These are phyloP conservation scores for Machimus rusticus DNA, from an alignment of 2,888 invertebrate genomes.

Conservation along the genomic window DNA sequence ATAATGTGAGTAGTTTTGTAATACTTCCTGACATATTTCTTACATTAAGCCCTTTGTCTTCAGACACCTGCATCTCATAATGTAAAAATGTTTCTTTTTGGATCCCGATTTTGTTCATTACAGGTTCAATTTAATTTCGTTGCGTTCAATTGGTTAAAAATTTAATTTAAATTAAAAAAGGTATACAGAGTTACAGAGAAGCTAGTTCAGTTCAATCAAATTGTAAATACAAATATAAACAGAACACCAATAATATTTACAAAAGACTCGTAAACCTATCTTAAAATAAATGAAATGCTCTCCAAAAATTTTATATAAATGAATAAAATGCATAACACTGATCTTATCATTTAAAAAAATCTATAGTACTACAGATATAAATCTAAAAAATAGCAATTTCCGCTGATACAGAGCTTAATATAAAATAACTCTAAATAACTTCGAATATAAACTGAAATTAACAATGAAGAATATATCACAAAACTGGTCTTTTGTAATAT, in stretches of 20 bases:
- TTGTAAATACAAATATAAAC: not conserved
- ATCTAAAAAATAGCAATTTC: conserved; percentile 14
- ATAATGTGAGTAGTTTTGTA: not conserved
- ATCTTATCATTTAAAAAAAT: not conserved
- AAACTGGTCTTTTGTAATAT: conserved; percentile 47
- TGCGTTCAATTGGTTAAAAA: not conserved
- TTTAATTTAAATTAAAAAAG: not conserved
- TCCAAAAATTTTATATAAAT: not conserved
- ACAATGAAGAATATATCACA: conserved; percentile 44
- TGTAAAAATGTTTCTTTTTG: not conserved
- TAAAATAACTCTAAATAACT: conserved; percentile 13
- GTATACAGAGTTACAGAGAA: not conserved
- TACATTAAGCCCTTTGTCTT: not conserved
- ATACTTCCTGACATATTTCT: not conserved
- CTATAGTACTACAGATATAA: not conserved
- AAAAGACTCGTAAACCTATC: not conserved
- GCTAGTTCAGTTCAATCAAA: not conserved
- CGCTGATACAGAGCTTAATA: not conserved
- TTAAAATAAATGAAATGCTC: conserved; percentile 18
- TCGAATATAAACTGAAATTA: not conserved
- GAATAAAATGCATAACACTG: conserved; percentile 8
- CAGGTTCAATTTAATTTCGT: not conserved
- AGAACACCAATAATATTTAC: conserved; percentile 16
- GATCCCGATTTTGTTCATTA: not conserved
- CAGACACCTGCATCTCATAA: not conserved